phyloP scores from a whole-genome alignment of 2,797 vertebrate species.

The Xiphorhynchus erythropygius region DNA sequence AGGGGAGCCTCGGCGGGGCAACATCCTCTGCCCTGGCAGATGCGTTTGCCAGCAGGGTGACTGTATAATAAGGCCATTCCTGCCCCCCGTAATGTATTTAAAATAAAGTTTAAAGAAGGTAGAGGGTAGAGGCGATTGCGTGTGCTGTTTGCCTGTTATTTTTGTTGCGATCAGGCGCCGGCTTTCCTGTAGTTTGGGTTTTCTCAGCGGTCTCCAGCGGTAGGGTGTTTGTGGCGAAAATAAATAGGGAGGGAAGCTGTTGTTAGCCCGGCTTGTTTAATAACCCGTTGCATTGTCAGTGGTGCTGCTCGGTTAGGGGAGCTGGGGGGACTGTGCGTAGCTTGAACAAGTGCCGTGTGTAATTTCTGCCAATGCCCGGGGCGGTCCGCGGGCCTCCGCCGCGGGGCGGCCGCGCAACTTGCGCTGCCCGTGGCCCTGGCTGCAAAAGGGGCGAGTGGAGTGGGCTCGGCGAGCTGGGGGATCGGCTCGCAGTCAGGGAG shows the following conservation, averaged over 20 bases:
- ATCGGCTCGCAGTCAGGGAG: neutral
- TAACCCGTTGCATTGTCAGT: neutral
- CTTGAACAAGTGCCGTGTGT: neutral
- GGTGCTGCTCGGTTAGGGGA: neutral
- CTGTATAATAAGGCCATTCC: neutral
- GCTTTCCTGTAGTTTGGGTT: neutral
- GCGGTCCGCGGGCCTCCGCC: neutral
- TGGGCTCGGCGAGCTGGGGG: neutral
- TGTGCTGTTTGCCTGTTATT: neutral
- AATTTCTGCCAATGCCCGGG: neutral
- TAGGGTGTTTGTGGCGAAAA: neutral
- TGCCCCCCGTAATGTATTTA: neutral
- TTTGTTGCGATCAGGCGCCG: neutral
- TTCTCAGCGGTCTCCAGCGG: neutral
- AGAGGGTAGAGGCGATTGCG: neutral
- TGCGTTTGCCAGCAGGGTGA: neutral
- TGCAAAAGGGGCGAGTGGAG: neutral
- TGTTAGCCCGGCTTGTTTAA: neutral
- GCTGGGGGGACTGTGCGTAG: neutral
- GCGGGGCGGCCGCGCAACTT: neutral
- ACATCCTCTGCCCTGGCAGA: neutral
- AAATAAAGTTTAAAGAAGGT: neutral
- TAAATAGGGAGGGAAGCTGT: neutral
- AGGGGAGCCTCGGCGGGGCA: neutral
- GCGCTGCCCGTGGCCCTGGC: neutral